Evolutionary conservation across 2,888 invertebrate species (phyloP).

Genomic region (Nineta flava): DNA sequence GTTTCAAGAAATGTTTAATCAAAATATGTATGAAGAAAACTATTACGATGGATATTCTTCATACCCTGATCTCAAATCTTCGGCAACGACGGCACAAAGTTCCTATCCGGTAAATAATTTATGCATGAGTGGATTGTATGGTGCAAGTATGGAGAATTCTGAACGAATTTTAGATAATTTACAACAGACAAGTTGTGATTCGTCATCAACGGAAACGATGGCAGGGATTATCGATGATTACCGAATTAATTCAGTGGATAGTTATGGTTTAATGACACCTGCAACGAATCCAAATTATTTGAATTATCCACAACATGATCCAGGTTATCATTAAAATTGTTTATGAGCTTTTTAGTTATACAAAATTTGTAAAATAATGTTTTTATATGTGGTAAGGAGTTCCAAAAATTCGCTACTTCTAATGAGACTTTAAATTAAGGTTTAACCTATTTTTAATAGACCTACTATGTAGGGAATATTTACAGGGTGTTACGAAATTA

Average conservation of each 20-base stretch:
- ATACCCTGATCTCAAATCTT: constrained; percentile 1
- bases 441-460: no score
- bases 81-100: not conserved
- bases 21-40: not conserved
- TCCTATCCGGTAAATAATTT: constrained; percentile 5
- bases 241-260: not conserved
- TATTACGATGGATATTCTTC: not conserved
- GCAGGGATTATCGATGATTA: constrained; percentile 3
- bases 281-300: no score
- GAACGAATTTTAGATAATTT: not conserved
- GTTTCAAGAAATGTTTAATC: not conserved
- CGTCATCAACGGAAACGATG: not conserved
- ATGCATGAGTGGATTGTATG: not conserved
- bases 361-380: no score
- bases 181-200: constrained; percentile 3
- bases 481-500: no score
- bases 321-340: no score
- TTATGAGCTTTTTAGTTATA: no score
- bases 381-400: no score
- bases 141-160: constrained; percentile 5
- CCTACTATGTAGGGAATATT: no score
- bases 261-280: no score
- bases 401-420: no score
- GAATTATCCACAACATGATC: no score
- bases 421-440: no score